phyloP scores from a whole-genome alignment of 2,888 invertebrate genomes.

The Horisme vitalbata region DNA sequence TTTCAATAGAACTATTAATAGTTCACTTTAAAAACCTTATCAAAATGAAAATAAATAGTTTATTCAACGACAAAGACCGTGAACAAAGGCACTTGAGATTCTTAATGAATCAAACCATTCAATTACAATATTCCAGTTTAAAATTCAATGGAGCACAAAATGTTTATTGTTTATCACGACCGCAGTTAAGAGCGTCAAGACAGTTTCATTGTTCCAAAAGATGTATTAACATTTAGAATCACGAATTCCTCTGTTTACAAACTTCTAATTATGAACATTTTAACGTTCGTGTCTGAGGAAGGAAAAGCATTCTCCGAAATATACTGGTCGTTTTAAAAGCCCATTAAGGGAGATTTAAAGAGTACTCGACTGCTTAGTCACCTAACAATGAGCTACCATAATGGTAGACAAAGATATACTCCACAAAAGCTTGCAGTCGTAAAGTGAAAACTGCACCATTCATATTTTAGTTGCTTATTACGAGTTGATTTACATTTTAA shows the following conservation, averaged over 20 bases:
- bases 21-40: no score
- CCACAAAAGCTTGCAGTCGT: conserved; percentile 45
- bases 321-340: conserved; percentile 71
- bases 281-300: conserved; percentile 49
- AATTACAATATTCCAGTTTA: conserved; percentile 2
- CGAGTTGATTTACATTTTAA: conserved; percentile 15
- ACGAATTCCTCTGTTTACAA: conserved; percentile 40
- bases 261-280: conserved; percentile 57
- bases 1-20: no score
- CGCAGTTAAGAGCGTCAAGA: conserved; percentile 29
- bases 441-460: conserved; percentile 39
- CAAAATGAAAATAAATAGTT: background rate
- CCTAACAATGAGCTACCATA: conserved; percentile 64
- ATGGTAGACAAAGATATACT: conserved; percentile 61
- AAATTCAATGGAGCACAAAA: conserved; percentile 10
- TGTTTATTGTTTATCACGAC: conserved; percentile 17
- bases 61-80: background rate
- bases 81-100: background rate
- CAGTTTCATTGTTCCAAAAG: conserved; percentile 34
- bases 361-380: conserved; percentile 64
- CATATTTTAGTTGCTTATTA: conserved; percentile 13
- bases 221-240: conserved; percentile 32
- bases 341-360: conserved; percentile 75
- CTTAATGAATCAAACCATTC: background rate
- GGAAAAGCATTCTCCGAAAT: conserved; percentile 57